Evolutionary conservation across 2,113 vertebrate genomes (phyloP).

Genomic region (Oreocharis arfaki): DNA sequence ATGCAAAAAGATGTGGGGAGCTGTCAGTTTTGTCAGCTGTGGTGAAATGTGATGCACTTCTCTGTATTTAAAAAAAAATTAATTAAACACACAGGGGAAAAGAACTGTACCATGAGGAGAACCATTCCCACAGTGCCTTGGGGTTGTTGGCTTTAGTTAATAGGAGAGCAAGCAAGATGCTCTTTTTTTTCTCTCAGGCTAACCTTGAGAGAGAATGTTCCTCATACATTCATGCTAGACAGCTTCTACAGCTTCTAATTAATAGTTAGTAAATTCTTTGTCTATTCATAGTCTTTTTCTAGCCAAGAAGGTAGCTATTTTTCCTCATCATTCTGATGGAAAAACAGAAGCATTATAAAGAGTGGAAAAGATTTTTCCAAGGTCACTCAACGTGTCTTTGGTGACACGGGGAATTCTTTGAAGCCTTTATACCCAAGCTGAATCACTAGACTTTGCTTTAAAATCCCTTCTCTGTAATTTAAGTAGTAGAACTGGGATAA

Average conservation of each 20-base stretch:
- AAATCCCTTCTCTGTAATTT: background rate
- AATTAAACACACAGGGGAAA: background rate
- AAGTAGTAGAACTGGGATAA: background rate
- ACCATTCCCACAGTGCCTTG: background rate
- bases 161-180: background rate
- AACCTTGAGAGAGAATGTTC: slow-evolving; percentile 20
- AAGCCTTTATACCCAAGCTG: background rate
- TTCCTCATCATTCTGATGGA: background rate
- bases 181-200: background rate
- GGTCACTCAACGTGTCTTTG: background rate
- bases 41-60: slow-evolving; percentile 33
- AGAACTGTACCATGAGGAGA: background rate
- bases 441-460: background rate
- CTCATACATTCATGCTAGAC: background rate
- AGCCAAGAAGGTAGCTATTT: slow-evolving; percentile 3
- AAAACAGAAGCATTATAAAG: background rate
- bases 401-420: background rate
- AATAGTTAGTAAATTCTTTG: background rate
- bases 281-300: background rate
- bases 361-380: background rate
- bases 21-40: slow-evolving; percentile 54
- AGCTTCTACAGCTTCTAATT: slow-evolving; percentile 34
- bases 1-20: slow-evolving; percentile 47
- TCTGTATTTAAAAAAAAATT: slow-evolving; percentile 12
- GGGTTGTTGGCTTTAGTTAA: background rate